These are phyloP conservation scores for Platypus cylindrus DNA, from an alignment of 2,888 invertebrate species.

Conservation along the genomic window DNA sequence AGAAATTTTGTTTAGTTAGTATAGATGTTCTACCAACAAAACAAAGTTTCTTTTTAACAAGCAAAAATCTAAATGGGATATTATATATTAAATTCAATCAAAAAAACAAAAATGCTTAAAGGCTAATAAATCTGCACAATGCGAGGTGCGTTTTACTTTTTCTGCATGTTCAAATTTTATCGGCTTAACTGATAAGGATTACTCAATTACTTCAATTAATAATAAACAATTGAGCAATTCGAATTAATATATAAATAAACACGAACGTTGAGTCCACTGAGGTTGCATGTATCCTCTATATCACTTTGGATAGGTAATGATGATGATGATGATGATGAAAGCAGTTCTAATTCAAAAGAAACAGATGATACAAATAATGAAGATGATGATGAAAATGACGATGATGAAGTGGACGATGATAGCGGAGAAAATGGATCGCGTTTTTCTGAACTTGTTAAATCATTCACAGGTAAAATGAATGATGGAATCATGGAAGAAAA, in stretches of 20 bases:
- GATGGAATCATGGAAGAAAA: no score
- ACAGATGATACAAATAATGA: conserved; percentile 34
- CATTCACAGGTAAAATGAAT: conserved; percentile 36
- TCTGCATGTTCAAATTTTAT: conserved; percentile 5
- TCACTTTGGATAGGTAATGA: conserved; percentile 28
- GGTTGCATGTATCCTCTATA: conserved; percentile 32
- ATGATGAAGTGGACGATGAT: conserved; percentile 38
- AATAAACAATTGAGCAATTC: conserved; percentile 3
- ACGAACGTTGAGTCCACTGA: conserved; percentile 7
- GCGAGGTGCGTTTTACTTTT: conserved; percentile 17
- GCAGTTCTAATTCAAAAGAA: conserved; percentile 37
- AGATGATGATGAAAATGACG: conserved; percentile 39
- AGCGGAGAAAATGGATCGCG: conserved; percentile 33
- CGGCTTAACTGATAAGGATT: conserved; percentile 6
- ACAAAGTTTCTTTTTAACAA: conserved; percentile 1
- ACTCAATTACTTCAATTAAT: conserved; percentile 3
- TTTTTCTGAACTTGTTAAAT: conserved; percentile 26
- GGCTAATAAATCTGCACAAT: conserved; percentile 10
- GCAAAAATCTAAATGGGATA: no score
- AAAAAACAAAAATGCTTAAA: conserved; percentile 2
- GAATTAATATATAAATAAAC: conserved; percentile 5
- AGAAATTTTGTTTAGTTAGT: no score
- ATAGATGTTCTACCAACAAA: no score
- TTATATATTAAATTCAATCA: no score
- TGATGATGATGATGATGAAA: conserved; percentile 38